phyloP scores from a whole-genome alignment of 2,888 invertebrate genomes.

The Panorpa germanica region DNA sequence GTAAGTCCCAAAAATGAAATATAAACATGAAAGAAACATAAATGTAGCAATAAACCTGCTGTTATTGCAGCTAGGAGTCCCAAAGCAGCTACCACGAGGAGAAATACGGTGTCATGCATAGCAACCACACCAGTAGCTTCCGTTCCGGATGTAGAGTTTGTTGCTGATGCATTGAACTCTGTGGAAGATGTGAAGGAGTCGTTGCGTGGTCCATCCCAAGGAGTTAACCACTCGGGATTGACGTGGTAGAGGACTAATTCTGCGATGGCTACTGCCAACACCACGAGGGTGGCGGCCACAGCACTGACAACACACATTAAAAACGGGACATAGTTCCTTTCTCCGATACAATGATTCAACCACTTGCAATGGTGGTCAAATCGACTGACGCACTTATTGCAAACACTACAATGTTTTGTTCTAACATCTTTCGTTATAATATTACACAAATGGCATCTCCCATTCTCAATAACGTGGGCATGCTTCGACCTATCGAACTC shows the following conservation, averaged over 20 bases:
- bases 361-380: slow-evolving; percentile 99
- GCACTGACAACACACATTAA: slow-evolving; percentile 65
- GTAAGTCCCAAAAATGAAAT: slow-evolving; percentile 69
- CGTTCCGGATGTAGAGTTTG: slow-evolving; percentile 12
- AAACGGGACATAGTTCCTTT: slow-evolving; percentile 72
- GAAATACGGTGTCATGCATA: slow-evolving; percentile 35
- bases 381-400: slow-evolving; percentile 89
- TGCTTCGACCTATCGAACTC: slow-evolving; percentile 76
- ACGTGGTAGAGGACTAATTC: slow-evolving; percentile 47
- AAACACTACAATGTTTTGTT: slow-evolving; percentile 90
- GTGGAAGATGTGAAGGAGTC: slow-evolving; percentile 6
- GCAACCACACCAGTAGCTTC: slow-evolving; percentile 13
- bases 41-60: slow-evolving; percentile 57
- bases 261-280: slow-evolving; percentile 46
- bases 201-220: slow-evolving; percentile 19
- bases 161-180: slow-evolving; percentile 6
- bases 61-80: slow-evolving; percentile 56
- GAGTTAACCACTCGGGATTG: slow-evolving; percentile 32
- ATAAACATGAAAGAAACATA: slow-evolving; percentile 78
- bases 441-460: slow-evolving; percentile 83
- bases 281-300: slow-evolving; percentile 47
- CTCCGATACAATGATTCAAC: slow-evolving; percentile 94
- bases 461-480: slow-evolving; percentile 88
- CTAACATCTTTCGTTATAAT: slow-evolving; percentile 52
- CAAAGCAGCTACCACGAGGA: slow-evolving; percentile 38